These are phyloP conservation scores for Acanthochromis polyacanthus DNA, from an alignment of 2,113 vertebrate genomes.

Conservation along the genomic window DNA sequence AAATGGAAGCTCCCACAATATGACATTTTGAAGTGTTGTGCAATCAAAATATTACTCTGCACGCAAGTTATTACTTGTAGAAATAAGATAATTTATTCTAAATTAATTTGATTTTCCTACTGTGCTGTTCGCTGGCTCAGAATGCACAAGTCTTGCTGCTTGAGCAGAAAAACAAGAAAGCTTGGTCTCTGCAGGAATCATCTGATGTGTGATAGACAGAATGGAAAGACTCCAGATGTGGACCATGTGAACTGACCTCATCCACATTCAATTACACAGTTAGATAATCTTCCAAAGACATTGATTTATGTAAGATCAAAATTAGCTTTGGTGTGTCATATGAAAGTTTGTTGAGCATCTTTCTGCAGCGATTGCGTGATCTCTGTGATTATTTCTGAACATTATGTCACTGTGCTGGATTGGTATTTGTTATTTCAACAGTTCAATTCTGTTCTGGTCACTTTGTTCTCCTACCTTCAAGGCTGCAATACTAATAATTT, in stretches of 20 bases:
- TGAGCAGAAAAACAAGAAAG: background rate
- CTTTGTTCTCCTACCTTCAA: too few relatives aligned
- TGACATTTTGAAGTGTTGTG: background rate
- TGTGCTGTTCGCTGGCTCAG: background rate
- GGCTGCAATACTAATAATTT: too few relatives aligned
- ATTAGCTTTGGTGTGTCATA: background rate
- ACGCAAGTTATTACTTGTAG: background rate
- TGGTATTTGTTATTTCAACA: too few relatives aligned
- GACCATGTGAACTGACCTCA: background rate
- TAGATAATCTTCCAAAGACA: background rate
- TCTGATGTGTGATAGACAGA: slow-evolving; percentile 10
- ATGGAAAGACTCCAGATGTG: background rate
- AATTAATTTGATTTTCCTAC: background rate
- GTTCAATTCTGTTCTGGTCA: background rate
- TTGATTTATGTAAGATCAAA: background rate
- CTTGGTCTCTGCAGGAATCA: background rate
- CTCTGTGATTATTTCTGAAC: background rate
- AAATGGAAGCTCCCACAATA: slow-evolving; percentile 4
- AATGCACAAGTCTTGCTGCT: background rate
- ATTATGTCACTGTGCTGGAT: background rate
- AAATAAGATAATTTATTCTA: background rate
- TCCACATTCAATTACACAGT: background rate
- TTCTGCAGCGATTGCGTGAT: background rate
- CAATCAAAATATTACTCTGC: slow-evolving; percentile 1
- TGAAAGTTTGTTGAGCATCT: background rate